Percentiles rank a stretch among this genome's conserved stretches.
Conservation (phyloP, 2,797 vertebrate genomes). For the Knipowitschia caucasica region DNA sequence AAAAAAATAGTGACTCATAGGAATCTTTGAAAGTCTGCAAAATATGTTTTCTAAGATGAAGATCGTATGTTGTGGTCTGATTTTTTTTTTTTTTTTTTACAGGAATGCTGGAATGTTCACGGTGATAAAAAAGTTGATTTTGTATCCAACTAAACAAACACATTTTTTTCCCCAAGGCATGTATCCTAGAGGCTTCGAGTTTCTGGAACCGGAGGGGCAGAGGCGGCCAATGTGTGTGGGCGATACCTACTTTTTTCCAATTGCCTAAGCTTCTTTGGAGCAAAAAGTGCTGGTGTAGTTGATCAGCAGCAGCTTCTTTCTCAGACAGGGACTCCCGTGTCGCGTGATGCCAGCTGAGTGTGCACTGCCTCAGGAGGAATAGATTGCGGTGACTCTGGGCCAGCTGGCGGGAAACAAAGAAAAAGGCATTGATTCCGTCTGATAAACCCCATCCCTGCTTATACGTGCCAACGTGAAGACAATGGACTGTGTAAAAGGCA, state of each 20-base stretch:
- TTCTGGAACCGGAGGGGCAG: not conserved
- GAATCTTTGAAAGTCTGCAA: too few species aligned
- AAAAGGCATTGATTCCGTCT: constrained; percentile 7
- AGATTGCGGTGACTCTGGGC: constrained; percentile 76
- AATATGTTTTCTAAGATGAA: too few species aligned
- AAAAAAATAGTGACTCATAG: too few species aligned
- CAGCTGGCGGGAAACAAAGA: constrained; percentile 70
- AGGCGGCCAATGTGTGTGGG: constrained; percentile 7
- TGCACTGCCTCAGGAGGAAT: constrained; percentile 73
- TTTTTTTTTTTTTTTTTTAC: too few species aligned
- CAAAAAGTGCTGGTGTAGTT: constrained; percentile 68
- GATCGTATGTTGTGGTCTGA: too few species aligned
- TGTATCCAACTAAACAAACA: too few species aligned
- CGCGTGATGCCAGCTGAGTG: constrained; percentile 75
- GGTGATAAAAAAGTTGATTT: too few species aligned
- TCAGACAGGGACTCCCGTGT: constrained; percentile 56
- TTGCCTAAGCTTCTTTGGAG: constrained; percentile 72
- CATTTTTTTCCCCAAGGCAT: too few species aligned
- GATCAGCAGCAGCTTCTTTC: constrained; percentile 74
- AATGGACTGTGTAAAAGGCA: constrained; percentile 21
- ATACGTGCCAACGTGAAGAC: constrained; percentile 37
- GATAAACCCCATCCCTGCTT: constrained; percentile 30
- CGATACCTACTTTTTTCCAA: constrained; percentile 81
- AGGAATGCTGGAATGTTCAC: too few species aligned
- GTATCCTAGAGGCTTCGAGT: constrained; percentile 5